Evolutionary conservation across 2,113 vertebrate genomes (phyloP).

Genomic region (Bucco capensis): DNA sequence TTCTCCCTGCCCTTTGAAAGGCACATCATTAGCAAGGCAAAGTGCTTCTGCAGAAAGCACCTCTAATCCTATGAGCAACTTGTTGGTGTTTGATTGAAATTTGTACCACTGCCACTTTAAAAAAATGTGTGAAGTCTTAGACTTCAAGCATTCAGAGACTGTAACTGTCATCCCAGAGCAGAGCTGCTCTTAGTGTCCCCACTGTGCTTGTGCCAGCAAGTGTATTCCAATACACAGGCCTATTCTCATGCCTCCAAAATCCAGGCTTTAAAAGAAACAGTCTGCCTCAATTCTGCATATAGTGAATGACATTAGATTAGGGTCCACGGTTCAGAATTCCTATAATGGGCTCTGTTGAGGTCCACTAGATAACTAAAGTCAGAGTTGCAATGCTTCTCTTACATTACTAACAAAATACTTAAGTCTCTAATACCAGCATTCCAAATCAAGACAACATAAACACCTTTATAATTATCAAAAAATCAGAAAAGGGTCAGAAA

Average conservation of each 20-base stretch:
- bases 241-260: not conserved
- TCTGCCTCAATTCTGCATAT: not conserved
- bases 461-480: not conserved
- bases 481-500: too few relatives aligned
- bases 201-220: not conserved
- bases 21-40: not conserved
- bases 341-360: rapidly evolving
- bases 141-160: not conserved
- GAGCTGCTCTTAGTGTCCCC: not conserved
- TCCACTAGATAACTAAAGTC: not conserved
- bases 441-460: not conserved
- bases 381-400: not conserved
- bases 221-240: not conserved
- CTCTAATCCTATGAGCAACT: not conserved
- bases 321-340: not conserved
- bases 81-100: rapidly evolving
- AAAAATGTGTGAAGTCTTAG: not conserved
- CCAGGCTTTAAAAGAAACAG: not conserved
- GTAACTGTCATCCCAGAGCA: not conserved
- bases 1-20: not conserved
- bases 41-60: not conserved
- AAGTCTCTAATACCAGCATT: not conserved
- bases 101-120: not conserved
- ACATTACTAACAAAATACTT: not conserved
- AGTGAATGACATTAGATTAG: not conserved